Conservation (phyloP, 2,888 invertebrate species). For the Drosophila tripunctata region DNA sequence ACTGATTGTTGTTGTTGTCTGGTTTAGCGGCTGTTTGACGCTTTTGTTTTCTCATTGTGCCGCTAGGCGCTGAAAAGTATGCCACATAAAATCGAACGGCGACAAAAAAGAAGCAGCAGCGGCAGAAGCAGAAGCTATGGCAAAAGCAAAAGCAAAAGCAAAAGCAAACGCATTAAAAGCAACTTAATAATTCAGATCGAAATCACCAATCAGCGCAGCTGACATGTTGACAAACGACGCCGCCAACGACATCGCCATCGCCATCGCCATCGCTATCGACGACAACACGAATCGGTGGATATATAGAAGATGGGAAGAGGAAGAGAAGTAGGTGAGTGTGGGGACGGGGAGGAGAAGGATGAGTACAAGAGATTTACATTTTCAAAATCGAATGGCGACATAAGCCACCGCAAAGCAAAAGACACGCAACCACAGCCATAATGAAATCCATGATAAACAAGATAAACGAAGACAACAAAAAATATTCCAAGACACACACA, state of each 20-base stretch:
- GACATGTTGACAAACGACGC: slow-evolving; percentile 80
- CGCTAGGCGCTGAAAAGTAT: slow-evolving; percentile 51
- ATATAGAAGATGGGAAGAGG: neutral
- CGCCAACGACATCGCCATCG: slow-evolving; percentile 52
- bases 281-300: neutral
- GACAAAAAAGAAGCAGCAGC: neutral
- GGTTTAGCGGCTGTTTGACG: slow-evolving; percentile 22
- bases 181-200: slow-evolving; percentile 78
- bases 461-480: slow-evolving; percentile 68
- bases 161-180: slow-evolving; percentile 76
- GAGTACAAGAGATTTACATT: slow-evolving; percentile 76
- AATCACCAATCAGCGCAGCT: slow-evolving; percentile 76
- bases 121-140: neutral
- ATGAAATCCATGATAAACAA: slow-evolving; percentile 77
- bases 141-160: slow-evolving; percentile 32
- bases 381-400: slow-evolving; percentile 78
- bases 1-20: slow-evolving; percentile 10
- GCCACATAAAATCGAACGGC: slow-evolving; percentile 57
- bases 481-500: slow-evolving; percentile 1
- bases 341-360: slow-evolving; percentile 6
- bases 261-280: slow-evolving; percentile 29
- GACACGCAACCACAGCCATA: slow-evolving; percentile 76
- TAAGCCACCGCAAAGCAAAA: slow-evolving; percentile 79
- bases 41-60: slow-evolving; percentile 36
- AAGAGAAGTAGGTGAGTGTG: neutral